These are phyloP conservation scores for Eupleurogrammus muticus DNA, from an alignment of 2,797 vertebrate genomes.

Conservation along the genomic window DNA sequence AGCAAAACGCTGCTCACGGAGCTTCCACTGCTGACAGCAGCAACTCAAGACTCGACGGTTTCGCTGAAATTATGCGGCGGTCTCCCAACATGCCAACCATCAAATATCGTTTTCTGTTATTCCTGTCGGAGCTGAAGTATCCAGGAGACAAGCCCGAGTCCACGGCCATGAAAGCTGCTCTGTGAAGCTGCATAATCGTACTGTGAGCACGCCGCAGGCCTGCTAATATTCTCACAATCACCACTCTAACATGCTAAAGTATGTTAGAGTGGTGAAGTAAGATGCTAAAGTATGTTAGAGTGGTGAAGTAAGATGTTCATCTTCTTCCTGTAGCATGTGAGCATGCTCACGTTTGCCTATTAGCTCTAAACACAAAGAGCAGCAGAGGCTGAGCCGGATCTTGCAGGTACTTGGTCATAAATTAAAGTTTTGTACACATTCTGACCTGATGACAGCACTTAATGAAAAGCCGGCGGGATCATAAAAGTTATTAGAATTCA, in stretches of 20 bases:
- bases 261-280: no score
- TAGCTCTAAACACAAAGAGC: background rate
- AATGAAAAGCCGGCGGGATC: background rate
- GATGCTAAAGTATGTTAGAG: background rate
- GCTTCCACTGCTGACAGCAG: constrained; percentile 16
- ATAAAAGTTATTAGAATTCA: background rate
- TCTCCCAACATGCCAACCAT: constrained; percentile 7
- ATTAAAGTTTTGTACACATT: background rate
- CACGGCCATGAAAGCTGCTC: background rate
- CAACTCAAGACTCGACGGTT: background rate
- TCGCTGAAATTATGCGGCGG: constrained; percentile 4
- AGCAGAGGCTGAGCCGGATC: background rate
- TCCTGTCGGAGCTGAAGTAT: background rate
- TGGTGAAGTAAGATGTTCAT: background rate
- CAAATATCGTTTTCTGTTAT: background rate
- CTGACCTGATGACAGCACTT: background rate
- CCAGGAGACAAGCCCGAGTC: background rate
- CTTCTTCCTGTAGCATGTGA: no score
- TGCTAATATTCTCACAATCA: background rate
- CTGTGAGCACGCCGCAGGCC: background rate
- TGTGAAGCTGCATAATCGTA: background rate
- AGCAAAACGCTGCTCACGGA: constrained; percentile 5
- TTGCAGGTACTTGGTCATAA: background rate
- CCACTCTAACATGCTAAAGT: background rate
- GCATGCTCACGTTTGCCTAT: background rate